Conservation (phyloP, 92 coral and sea anemone genomes). For the Siderastrea siderea region DNA sequence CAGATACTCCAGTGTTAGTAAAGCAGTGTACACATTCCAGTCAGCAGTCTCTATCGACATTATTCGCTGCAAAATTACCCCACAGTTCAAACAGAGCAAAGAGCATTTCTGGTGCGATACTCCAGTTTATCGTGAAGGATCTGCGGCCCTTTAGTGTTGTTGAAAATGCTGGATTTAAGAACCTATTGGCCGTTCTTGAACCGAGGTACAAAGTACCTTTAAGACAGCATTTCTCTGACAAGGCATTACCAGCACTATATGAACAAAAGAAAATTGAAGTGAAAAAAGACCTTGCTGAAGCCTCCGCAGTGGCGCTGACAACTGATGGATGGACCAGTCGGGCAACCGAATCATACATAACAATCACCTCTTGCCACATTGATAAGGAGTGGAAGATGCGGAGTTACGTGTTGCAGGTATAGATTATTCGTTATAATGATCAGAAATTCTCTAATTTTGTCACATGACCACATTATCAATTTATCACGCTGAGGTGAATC, state of each 20-base stretch:
- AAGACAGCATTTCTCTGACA: slow-evolving; percentile 57
- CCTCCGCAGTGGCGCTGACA: slow-evolving; percentile 65
- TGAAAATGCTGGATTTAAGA: slow-evolving; percentile 59
- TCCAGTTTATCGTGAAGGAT: too few relatives aligned
- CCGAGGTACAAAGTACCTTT: slow-evolving; percentile 57
- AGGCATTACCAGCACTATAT: slow-evolving; percentile 49
- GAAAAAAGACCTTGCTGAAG: slow-evolving; percentile 38
- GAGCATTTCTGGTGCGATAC: too few relatives aligned
- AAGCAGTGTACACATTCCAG: too few relatives aligned
- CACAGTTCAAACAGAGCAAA: too few relatives aligned
- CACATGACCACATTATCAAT: too few relatives aligned
- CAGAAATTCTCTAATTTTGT: too few relatives aligned
- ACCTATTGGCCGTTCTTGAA: slow-evolving; percentile 34
- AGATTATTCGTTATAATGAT: too few relatives aligned
- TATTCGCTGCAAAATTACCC: too few relatives aligned
- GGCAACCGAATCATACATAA: slow-evolving; percentile 61
- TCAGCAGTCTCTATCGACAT: too few relatives aligned
- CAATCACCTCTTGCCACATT: slow-evolving; percentile 41
- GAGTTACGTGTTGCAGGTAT: slow-evolving; percentile 59
- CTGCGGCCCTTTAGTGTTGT: too few relatives aligned
- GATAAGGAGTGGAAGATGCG: slow-evolving; percentile 43
- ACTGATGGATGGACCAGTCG: slow-evolving; percentile 72
- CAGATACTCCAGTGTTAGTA: too few relatives aligned
- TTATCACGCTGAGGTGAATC: too few relatives aligned
- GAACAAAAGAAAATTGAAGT: slow-evolving; percentile 33